Evolutionary conservation across 2,113 vertebrate genomes (phyloP).

Genomic region (Neopipo cinnamomea): DNA sequence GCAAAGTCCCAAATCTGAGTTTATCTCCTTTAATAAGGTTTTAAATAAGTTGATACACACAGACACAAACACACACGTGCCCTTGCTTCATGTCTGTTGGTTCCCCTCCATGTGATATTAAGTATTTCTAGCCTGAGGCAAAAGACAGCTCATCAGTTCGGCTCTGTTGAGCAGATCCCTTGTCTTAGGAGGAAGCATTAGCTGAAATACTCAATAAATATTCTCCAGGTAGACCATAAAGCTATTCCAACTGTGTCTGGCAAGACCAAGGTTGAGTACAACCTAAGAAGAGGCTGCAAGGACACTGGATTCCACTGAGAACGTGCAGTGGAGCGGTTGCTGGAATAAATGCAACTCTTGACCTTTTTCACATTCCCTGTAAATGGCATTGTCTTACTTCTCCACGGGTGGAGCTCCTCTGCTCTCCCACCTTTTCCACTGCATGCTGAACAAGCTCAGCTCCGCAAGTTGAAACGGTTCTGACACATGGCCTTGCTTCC

Average conservation of each 20-base stretch:
- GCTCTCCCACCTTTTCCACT: background rate
- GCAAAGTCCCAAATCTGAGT: background rate
- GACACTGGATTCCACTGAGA: background rate
- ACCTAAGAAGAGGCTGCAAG: background rate
- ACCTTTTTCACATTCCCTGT: background rate
- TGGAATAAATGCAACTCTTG: background rate
- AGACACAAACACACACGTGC: background rate
- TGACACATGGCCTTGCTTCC: background rate
- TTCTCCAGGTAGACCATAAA: background rate
- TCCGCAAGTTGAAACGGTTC: background rate
- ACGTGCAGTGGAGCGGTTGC: background rate
- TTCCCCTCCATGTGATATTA: background rate
- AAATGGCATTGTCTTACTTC: background rate
- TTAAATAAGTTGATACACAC: background rate
- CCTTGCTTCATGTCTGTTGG: background rate
- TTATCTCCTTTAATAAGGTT: background rate
- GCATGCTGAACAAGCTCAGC: background rate
- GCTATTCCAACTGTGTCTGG: background rate
- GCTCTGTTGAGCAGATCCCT: background rate
- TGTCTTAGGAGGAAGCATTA: background rate
- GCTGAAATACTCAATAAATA: conserved; percentile 4
- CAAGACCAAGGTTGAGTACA: background rate
- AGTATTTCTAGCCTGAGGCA: conserved; percentile 13
- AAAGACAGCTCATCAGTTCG: conserved; percentile 37
- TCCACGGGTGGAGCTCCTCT: background rate